A percentile compares a stretch with the other conserved stretches of the same genome.
Conservation (phyloP, 2,113 vertebrate species). For the Polypterus bichir region DNA sequence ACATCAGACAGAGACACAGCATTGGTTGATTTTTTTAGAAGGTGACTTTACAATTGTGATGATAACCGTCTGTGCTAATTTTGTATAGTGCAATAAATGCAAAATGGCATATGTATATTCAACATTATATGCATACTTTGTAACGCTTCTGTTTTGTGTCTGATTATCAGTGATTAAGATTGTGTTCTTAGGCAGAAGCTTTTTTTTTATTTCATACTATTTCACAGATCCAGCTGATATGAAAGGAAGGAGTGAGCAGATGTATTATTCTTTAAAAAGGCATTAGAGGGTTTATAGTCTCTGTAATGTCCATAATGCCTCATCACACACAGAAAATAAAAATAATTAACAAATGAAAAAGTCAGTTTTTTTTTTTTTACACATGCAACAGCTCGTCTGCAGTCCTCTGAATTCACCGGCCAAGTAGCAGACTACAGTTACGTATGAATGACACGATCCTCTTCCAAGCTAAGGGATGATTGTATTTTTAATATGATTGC, state of each 20-base stretch:
- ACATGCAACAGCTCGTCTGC: slow-evolving; percentile 83
- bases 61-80: slow-evolving; percentile 69
- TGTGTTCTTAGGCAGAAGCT: slow-evolving; percentile 41
- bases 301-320: slow-evolving; percentile 55
- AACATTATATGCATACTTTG: slow-evolving; percentile 45
- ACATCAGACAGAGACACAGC: slow-evolving; percentile 52
- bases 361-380: slow-evolving; percentile 52
- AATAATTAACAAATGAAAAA: slow-evolving; percentile 18
- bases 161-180: slow-evolving; percentile 44
- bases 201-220: slow-evolving; percentile 43
- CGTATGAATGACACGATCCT: slow-evolving; percentile 60
- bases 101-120: slow-evolving; percentile 59
- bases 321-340: slow-evolving; percentile 52
- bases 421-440: slow-evolving; percentile 63
- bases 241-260: slow-evolving; percentile 56
- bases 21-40: slow-evolving; percentile 42
- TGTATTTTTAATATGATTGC: slow-evolving; percentile 77
- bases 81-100: slow-evolving; percentile 66
- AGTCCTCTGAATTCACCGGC: slow-evolving; percentile 51
- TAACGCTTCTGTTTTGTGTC: slow-evolving; percentile 64
- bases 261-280: slow-evolving; percentile 46
- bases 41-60: slow-evolving; percentile 66
- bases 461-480: slow-evolving; percentile 59
- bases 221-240: slow-evolving; percentile 54
- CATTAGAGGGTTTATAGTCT: slow-evolving; percentile 47